Evolutionary conservation across 2,113 vertebrate species (phyloP), one percentile per base, ranked within the genome.

Genomic region (Prinia subflava): DNA sequence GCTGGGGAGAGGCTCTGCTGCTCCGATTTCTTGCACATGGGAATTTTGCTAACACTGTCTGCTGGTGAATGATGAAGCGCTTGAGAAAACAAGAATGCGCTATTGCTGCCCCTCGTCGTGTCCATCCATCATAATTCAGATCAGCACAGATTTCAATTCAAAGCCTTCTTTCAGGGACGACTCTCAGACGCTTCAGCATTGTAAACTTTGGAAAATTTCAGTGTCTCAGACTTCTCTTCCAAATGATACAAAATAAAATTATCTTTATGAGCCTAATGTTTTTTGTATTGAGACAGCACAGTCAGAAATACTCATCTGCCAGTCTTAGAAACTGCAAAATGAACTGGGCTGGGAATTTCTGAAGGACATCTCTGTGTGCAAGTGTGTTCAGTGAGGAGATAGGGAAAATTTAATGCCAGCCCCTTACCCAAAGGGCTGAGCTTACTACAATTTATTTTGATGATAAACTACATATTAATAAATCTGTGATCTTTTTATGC

Each of bases 11-110:
- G 50, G 37, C 87, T 62, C 83, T 59, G 73, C 0, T 82, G 46
- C 87, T 96, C 69, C 49, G 4, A 28, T 56, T 87, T 67, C 83
- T 96, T 68, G 81, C 92, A 96, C 74, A 77, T 55, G 87, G 93
- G 91, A 92, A 91, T 96, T 96, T 63, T 74, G 67, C 87, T 84
- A 87, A 95, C 56, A 63, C 87, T 81, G 91, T 70, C 89, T 88
- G 85, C 71, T 91, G 79, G 79, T 89, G 90, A 91, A 78, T 70
- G 92, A 94, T 90, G 92, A 90, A 95, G 81, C 60, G 68, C 76
- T 94, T 81, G 76, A 94, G 96, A 86, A 95, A 94, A 95, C 92
- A 96, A 92, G 60, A 76, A 95, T 83, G 92, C 28, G 67, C 55
- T 71, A 60, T 49, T 82, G 42, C 91, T 87, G 83, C 92, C 50